Conservation (phyloP, 2,113 vertebrate genomes). For the Leptobrachium ailaonicum region DNA sequence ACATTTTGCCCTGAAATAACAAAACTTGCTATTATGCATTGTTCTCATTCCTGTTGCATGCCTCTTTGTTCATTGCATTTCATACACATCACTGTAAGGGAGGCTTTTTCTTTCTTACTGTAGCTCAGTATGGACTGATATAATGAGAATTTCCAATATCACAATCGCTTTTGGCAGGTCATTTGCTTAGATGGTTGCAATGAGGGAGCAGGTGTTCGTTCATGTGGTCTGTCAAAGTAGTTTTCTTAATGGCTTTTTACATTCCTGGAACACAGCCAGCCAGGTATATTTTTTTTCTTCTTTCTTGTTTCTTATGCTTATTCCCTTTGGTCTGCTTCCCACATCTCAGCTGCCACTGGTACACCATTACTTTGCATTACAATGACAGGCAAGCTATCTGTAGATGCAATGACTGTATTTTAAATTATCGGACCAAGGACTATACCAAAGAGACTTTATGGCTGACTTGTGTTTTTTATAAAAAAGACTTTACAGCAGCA, state of each 20-base stretch:
- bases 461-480: neutral
- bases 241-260: conserved; percentile 29
- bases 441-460: conserved; percentile 1
- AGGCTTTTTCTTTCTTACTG: too few species aligned
- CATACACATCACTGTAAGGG: neutral
- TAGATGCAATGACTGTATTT: neutral
- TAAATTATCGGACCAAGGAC: neutral
- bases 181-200: conserved; percentile 21
- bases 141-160: neutral
- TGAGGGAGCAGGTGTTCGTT: conserved; percentile 28
- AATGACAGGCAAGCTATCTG: conserved; percentile 3
- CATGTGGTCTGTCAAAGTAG: conserved; percentile 18
- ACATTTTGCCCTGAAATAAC: too few species aligned
- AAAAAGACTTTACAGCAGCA: too few species aligned
- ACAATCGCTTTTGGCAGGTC: neutral
- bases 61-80: neutral
- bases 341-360: conserved; percentile 10
- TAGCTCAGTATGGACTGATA: neutral
- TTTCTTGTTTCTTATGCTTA: conserved; percentile 3
- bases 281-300: conserved; percentile 24
- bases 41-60: too few species aligned
- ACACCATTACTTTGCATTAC: conserved; percentile 22
- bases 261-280: conserved; percentile 10
- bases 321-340: conserved; percentile 21
- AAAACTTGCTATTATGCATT: too few species aligned